Base-by-base conservation (phyloP, 1,140 invertebrate species). In the Drosophila hydei region DNA sequence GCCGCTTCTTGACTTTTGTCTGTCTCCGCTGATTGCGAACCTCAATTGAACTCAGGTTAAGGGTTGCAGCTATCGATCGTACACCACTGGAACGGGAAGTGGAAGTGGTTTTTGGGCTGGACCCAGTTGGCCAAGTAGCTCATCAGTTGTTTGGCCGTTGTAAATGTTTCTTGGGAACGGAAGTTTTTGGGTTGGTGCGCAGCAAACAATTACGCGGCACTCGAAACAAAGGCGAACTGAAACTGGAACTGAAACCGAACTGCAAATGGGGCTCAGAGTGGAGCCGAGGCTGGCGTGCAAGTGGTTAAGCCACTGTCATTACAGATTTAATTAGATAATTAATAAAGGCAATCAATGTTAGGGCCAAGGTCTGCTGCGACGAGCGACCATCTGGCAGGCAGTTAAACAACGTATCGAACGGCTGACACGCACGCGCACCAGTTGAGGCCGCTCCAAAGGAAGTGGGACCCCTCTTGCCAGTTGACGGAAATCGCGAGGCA, bases 251-350 rank as follows among this genome's bases (percentile, higher is more conserved):
- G 9, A 33, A 33, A 33, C 7, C 3, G 25, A 3, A 27, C 30
- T 12, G 9, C 11, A 33, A 33, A 33, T 12, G 30, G 11, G 30
- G 30, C 30, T 33, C 30, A 33, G 11, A 33, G 30, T 33, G 2
- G 27, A 30, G 27, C 25, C 12, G 36, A 14, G 30, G 47, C 33
- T 36, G 43, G n/a, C 48, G 23, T 36, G 21, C 56, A 67, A 72
- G 63, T 56, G 63, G 63, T 67, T 63, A 33, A 60, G 62, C 59
- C 62, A 54, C 83, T 77, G 78, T 69, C 68, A 85, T 85, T 85
- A 85, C 81, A 87, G 83, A 87, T 87, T 87, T 87, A 87, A 87
- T 87, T 88, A 88, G 87, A 87, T 87, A 87, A 87, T 87, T 87
- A 87, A 87, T 87, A 87, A 87, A 88, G 87, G 83, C 81, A 87